Evolutionary conservation across 2,888 invertebrate genomes (phyloP), one percentile per base, ranked within the genome.

Genomic region (Drosophila picticornis): DNA sequence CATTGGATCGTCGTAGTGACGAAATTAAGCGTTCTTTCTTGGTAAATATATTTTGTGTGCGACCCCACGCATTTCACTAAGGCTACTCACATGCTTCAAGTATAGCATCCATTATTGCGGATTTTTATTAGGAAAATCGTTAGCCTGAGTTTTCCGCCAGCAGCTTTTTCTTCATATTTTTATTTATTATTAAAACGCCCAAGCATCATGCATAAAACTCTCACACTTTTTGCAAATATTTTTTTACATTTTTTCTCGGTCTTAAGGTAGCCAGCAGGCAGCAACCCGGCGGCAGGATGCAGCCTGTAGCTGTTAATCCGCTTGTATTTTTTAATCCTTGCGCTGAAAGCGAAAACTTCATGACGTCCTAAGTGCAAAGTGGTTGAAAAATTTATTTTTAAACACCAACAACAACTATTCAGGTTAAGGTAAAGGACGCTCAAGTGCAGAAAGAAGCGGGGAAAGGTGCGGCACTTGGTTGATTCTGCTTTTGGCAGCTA

Each of bases 261-360:
- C 59, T 72, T 52, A 59, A 40, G 48, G 46, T 53, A 36, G 27
- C 13, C 36, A 52, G 51, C 46, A 53, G n/a, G 22, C 46, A 48
- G 36, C 38, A 34, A 48, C 22, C 55, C 51, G 36, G 58, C 46
- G 27, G 50, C 27, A 43, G 40, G 34, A 40, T 19, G 36, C 36
- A 46, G 46, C 40, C 62, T 64, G 63, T 72, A 72, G 74, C 64
- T 76, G 70, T 66, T 89, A 87, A 87, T 89, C 87, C 87, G 84
- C 87, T 87, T 87, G 87, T 83, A 75, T 87, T 83, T 84, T 64
- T 81, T 87, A 84, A 87, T 83, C 88, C 83, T 73, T 73, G 72
- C 74, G 75, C 79, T 80, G 68, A 84, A 81, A 76, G 84, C 80
- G 74, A 72, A 66, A 75, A 75, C 77, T 75, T 80, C 67, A 58